A percentile compares a stretch with the other conserved stretches of the same genome.
These are phyloP conservation scores for Euglossa dilemma DNA, from an alignment of 1,140 invertebrate species.

Conservation along the genomic window DNA sequence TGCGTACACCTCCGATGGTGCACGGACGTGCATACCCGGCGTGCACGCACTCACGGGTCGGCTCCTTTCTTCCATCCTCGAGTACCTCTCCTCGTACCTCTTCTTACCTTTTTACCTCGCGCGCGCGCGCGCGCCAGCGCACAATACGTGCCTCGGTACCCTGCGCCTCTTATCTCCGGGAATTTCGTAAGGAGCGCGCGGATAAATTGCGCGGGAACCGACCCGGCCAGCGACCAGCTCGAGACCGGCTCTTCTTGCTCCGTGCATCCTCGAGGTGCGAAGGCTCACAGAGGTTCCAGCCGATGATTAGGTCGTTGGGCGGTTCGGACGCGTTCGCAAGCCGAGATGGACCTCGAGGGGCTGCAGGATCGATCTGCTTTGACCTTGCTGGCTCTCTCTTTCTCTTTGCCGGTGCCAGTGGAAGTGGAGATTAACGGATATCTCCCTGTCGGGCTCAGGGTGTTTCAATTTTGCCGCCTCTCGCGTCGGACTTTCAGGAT, in stretches of 20 bases:
- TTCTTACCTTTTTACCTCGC: constrained; percentile 8
- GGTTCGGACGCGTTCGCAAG: neutral
- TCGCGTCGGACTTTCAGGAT: no score
- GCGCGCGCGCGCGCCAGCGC: neutral
- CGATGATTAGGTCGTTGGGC: constrained; percentile 43
- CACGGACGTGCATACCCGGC: constrained; percentile 42
- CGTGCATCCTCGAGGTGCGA: constrained; percentile 37
- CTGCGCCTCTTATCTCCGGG: constrained; percentile 52
- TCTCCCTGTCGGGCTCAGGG: no score
- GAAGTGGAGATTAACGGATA: no score
- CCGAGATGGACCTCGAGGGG: neutral
- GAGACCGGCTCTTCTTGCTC: neutral
- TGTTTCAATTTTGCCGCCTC: no score
- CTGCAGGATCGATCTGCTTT: no score
- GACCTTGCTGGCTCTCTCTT: no score
- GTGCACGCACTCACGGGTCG: constrained; percentile 47
- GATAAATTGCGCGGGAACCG: constrained; percentile 62
- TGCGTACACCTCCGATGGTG: constrained; percentile 57
- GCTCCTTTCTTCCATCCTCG: constrained; percentile 26
- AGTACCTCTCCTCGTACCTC: neutral
- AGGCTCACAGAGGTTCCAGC: constrained; percentile 34
- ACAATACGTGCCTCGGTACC: constrained; percentile 39
- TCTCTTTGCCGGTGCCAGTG: no score
- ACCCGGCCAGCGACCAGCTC: neutral
- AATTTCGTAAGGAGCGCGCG: constrained; percentile 59